phyloP scores from a whole-genome alignment of 2,113 vertebrate species.

The rat (Rattus norvegicus) region DNA sequence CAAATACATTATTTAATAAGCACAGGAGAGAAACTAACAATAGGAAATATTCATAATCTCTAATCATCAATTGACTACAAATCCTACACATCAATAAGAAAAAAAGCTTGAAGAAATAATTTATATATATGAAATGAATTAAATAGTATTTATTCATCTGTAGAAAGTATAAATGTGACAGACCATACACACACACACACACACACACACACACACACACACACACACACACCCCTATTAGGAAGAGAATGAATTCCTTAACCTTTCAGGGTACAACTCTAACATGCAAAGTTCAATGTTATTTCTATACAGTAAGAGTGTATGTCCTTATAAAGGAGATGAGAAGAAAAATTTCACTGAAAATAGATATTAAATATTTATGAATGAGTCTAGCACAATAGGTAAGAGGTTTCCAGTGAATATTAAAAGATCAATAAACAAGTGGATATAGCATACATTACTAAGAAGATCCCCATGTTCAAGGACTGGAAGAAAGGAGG shows the following conservation, averaged over 20 bases:
- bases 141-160: background rate
- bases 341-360: background rate
- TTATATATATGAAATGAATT: background rate
- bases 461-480: background rate
- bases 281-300: background rate
- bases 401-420: background rate
- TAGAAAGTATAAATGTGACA: background rate
- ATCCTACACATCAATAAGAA: background rate
- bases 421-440: background rate
- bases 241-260: background rate
- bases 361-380: background rate
- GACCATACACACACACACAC: background rate
- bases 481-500: background rate
- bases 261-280: background rate
- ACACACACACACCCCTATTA: background rate
- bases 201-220: background rate
- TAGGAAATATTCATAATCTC: background rate
- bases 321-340: background rate
- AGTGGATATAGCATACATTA: no score
- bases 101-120: background rate
- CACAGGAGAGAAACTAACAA: background rate
- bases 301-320: background rate
- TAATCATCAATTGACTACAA: slow-evolving; percentile 21
- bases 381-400: background rate
- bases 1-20: background rate